Conservation (phyloP, 2,888 invertebrate genomes). For the Polia nebulosa region DNA sequence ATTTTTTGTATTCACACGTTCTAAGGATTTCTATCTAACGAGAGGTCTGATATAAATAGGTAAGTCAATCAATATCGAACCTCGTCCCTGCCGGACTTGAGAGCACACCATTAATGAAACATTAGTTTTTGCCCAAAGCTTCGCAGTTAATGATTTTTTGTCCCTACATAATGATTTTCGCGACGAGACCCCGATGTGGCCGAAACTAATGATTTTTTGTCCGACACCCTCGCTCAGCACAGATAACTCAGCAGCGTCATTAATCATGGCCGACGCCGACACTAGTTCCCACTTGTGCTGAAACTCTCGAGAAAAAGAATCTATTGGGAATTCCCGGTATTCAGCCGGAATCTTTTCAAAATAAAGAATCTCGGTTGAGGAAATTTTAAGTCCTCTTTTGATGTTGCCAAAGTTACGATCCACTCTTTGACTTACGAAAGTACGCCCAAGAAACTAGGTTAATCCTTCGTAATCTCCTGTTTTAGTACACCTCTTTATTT, state of each 20-base stretch:
- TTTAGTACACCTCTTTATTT: constrained; percentile 65
- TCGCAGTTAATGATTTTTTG: constrained; percentile 72
- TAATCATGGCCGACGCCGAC: constrained; percentile 67
- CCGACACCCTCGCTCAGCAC: constrained; percentile 47
- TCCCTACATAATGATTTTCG: constrained; percentile 71
- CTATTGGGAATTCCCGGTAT: constrained; percentile 49
- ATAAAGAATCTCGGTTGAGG: constrained; percentile 51
- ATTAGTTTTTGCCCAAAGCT: constrained; percentile 60
- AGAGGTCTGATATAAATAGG: constrained; percentile 47
- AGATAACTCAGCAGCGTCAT: constrained; percentile 65
- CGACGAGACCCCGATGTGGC: constrained; percentile 41
- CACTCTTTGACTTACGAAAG: constrained; percentile 63
- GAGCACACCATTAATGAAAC: constrained; percentile 61
- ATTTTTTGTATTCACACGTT: constrained; percentile 11
- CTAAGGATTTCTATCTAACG: constrained; percentile 24
- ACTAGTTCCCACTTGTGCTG: constrained; percentile 50
- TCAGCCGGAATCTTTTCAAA: constrained; percentile 37
- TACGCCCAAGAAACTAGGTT: constrained; percentile 63
- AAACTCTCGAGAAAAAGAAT: constrained; percentile 43
- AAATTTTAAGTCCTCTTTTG: constrained; percentile 61
- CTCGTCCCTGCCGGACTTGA: constrained; percentile 13
- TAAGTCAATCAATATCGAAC: constrained; percentile 51
- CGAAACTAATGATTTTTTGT: constrained; percentile 65
- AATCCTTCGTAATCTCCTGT: constrained; percentile 61
- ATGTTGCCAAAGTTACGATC: constrained; percentile 62